A percentile compares a stretch with the other conserved stretches of the same genome.
phyloP scores from a whole-genome alignment of 2,888 invertebrate genomes.

The Ophioninae sp. region DNA sequence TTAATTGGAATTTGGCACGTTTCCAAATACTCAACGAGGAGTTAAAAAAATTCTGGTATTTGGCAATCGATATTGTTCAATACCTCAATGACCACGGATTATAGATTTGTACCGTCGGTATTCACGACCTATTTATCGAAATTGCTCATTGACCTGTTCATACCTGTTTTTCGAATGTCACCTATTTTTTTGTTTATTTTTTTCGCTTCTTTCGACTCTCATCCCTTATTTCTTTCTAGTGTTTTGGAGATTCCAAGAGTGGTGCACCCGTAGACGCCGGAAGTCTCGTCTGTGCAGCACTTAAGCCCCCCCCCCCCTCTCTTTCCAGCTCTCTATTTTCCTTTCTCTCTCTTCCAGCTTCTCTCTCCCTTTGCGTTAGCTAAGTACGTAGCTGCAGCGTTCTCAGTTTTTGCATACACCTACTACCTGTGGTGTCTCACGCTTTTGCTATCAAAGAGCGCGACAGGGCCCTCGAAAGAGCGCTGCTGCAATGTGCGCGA shows the following conservation, averaged over 20 bases:
- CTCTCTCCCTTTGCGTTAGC: constrained; percentile 52
- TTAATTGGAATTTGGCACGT: no score
- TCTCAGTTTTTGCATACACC: constrained; percentile 49
- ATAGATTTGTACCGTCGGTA: not conserved
- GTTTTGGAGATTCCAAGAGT: constrained; percentile 49
- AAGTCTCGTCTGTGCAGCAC: constrained; percentile 64
- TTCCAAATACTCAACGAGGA: not conserved
- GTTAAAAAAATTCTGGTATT: not conserved
- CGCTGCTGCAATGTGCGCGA: constrained; percentile 52
- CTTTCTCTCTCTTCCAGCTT: constrained; percentile 40
- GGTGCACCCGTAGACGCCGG: constrained; percentile 50
- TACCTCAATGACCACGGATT: not conserved
- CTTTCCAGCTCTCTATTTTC: constrained; percentile 4
- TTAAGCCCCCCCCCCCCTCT: constrained; percentile 55
- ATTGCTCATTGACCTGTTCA: constrained; percentile 48
- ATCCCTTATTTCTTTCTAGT: constrained; percentile 5
- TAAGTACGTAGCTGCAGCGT: constrained; percentile 53
- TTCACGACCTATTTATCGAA: constrained; percentile 3
- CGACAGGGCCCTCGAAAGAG: constrained; percentile 53
- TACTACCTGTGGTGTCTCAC: constrained; percentile 43
- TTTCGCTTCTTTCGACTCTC: constrained; percentile 17
- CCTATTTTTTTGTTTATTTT: constrained; percentile 12
- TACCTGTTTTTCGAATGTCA: constrained; percentile 26
- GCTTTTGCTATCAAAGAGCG: constrained; percentile 59
- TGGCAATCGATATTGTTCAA: not conserved